Conservation (phyloP, 1,140 invertebrate genomes). For the Procambarus clarkii region DNA sequence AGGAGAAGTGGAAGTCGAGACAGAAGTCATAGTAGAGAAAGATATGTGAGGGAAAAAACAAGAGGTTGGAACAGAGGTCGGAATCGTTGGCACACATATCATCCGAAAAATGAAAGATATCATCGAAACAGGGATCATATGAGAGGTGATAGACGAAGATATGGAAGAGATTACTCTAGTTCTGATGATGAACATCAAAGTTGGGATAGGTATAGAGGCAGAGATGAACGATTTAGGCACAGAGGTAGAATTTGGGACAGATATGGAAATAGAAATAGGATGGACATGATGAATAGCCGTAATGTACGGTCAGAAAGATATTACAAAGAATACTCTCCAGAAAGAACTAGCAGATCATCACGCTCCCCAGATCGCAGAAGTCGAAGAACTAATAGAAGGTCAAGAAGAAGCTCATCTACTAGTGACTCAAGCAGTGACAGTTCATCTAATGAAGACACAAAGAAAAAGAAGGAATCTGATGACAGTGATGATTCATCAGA, state of each 20-base stretch:
- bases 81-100: neutral
- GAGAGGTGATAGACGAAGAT: constrained; percentile 67
- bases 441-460: neutral
- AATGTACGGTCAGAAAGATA: neutral
- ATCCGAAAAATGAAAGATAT: constrained; percentile 20
- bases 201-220: constrained; percentile 38
- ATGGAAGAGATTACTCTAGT: constrained; percentile 23
- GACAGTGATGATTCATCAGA: constrained; percentile 30
- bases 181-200: constrained; percentile 22
- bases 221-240: neutral
- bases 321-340: neutral
- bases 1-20: constrained; percentile 10
- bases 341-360: neutral
- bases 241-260: constrained; percentile 35
- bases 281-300: neutral
- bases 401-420: neutral
- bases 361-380: neutral
- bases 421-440: constrained; percentile 16
- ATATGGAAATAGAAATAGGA: constrained; percentile 10
- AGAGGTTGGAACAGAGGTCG: constrained; percentile 31
- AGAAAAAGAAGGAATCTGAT: neutral
- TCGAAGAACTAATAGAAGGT: constrained; percentile 3
- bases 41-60: constrained; percentile 42
- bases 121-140: constrained; percentile 57
- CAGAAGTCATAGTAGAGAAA: constrained; percentile 52